These are phyloP conservation scores for Enoplosus armatus DNA, from an alignment of 2,797 vertebrate genomes.

Conservation along the genomic window DNA sequence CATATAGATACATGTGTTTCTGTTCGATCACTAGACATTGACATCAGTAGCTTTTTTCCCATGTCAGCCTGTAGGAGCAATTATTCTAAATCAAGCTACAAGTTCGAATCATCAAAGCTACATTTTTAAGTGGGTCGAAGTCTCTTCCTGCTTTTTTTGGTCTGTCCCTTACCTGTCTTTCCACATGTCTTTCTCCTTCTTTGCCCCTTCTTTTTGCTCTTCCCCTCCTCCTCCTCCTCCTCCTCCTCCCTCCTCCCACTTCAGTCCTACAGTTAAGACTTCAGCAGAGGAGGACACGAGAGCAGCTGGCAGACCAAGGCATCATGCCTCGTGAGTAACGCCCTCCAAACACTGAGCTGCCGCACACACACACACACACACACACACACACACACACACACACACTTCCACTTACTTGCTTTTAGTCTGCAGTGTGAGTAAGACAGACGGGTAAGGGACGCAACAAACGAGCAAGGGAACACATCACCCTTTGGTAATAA, in stretches of 20 bases:
- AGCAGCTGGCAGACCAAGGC: slow-evolving; percentile 95
- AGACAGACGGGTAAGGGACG: not conserved
- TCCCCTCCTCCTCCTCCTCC: slow-evolving; percentile 33
- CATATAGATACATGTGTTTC: slow-evolving; percentile 12
- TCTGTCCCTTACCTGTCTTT: slow-evolving; percentile 61
- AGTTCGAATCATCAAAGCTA: slow-evolving; percentile 22
- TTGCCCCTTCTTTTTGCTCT: slow-evolving; percentile 19
- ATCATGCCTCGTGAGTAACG: slow-evolving; percentile 97
- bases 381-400: slow-evolving; percentile 17
- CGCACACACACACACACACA: slow-evolving; percentile 30
- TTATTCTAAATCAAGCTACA: not conserved
- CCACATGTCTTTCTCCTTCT: slow-evolving; percentile 48
- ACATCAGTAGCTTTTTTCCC: not conserved
- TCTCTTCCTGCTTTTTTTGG: slow-evolving; percentile 63
- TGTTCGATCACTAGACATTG: not conserved
- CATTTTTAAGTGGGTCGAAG: slow-evolving; percentile 57
- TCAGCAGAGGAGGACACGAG: slow-evolving; percentile 96
- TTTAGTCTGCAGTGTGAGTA: slow-evolving; percentile 13
- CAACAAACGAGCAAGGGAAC: not conserved
- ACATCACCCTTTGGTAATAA: not conserved
- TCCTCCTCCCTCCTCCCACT: slow-evolving; percentile 61
- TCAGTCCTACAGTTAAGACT: slow-evolving; percentile 98
- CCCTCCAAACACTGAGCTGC: slow-evolving; percentile 54
- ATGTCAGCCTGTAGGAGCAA: not conserved
- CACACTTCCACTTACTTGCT: slow-evolving; percentile 15